A percentile compares a stretch with the other conserved stretches of the same genome.
Evolutionary conservation across 2,888 invertebrate genomes (phyloP).

Genomic region (Abscondita cerata): DNA sequence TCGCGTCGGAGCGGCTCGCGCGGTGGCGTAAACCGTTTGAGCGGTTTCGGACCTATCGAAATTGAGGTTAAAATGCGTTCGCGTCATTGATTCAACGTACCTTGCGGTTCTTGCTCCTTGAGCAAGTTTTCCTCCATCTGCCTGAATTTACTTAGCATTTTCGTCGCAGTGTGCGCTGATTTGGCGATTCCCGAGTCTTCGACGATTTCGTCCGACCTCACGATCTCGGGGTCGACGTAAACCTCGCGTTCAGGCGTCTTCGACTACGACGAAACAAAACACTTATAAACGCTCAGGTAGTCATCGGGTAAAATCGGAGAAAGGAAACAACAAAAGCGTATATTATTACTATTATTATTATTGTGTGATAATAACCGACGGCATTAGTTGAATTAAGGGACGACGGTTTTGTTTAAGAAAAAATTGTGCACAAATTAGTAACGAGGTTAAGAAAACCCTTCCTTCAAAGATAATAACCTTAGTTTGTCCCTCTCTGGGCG

Average conservation of each 20-base stretch:
- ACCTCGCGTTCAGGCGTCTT: slow-evolving; percentile 76
- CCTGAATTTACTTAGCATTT: slow-evolving; percentile 88
- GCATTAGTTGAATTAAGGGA: not conserved
- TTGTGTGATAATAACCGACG: not conserved
- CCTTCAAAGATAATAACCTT: slow-evolving; percentile 59
- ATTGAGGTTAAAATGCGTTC: too few species aligned
- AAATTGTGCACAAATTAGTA: slow-evolving; percentile 15
- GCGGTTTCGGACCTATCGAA: slow-evolving; percentile 78
- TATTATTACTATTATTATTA: too few species aligned
- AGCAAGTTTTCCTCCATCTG: slow-evolving; percentile 81
- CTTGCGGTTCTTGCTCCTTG: slow-evolving; percentile 58
- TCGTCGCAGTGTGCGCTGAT: slow-evolving; percentile 76
- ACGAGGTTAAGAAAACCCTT: slow-evolving; percentile 14
- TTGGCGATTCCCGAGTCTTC: slow-evolving; percentile 64
- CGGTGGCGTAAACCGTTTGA: slow-evolving; percentile 90
- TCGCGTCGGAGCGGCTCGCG: slow-evolving; percentile 66
- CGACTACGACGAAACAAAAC: slow-evolving; percentile 54
- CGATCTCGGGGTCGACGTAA: slow-evolving; percentile 76
- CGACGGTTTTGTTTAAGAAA: not conserved
- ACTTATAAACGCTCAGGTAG: too few species aligned
- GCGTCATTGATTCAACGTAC: too few species aligned
- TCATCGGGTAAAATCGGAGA: not conserved
- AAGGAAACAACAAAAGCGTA: not conserved
- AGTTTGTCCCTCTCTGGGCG: slow-evolving; percentile 80
- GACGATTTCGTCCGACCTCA: slow-evolving; percentile 66